These are phyloP conservation scores for Eristalis intricaria DNA, from an alignment of 2,888 invertebrate species.

Conservation along the genomic window DNA sequence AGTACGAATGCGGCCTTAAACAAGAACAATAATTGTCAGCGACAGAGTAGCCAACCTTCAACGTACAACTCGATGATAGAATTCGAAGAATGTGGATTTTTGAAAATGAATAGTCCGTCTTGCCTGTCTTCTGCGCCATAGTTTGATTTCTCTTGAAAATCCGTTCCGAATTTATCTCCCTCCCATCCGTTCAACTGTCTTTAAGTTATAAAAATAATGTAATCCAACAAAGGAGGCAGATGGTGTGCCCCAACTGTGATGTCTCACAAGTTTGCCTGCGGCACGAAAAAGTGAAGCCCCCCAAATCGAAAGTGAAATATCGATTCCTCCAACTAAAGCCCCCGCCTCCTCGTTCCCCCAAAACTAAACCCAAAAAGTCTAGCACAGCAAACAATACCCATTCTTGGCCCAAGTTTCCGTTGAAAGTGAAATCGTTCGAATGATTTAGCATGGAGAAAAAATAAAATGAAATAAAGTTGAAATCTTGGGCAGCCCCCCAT, in stretches of 20 bases:
- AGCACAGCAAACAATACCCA: not conserved
- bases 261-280: not conserved
- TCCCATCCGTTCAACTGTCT: not conserved
- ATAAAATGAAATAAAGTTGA: not conserved
- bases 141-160: no score
- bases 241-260: not conserved
- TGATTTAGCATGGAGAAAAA: constrained; percentile 40
- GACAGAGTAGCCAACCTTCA: no score
- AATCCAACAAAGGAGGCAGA: no score
- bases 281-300: not conserved
- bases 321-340: constrained; percentile 8
- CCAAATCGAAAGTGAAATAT: constrained; percentile 15
- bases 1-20: no score
- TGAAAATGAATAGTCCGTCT: no score
- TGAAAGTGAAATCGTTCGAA: constrained; percentile 57
- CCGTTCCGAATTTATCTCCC: no score
- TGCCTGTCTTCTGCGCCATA: no score
- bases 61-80: no score
- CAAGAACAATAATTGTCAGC: no score
- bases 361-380: not conserved
- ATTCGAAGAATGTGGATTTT: no score
- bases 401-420: not conserved
- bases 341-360: not conserved
- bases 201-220: not conserved
- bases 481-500: not conserved